These are phyloP conservation scores for Fregetta grallaria DNA, from an alignment of 2,113 vertebrate species.

Conservation along the genomic window DNA sequence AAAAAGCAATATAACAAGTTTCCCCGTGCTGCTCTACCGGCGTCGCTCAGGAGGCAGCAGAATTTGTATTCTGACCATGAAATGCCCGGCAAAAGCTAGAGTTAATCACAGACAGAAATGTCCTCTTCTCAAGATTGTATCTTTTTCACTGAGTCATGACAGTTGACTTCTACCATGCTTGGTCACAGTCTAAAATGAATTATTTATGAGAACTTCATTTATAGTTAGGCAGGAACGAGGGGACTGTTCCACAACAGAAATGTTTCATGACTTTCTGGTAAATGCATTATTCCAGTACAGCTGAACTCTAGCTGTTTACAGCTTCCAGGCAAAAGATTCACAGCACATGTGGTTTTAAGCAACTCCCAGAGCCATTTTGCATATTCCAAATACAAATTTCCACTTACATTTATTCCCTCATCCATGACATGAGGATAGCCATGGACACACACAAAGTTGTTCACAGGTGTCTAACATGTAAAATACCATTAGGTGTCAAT, in stretches of 20 bases:
- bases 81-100: background rate
- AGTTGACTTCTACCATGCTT: background rate
- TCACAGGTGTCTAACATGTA: background rate
- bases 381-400: background rate
- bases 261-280: background rate
- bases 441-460: background rate
- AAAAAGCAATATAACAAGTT: background rate
- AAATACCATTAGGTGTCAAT: background rate
- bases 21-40: background rate
- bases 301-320: background rate
- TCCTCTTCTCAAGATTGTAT: background rate
- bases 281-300: background rate
- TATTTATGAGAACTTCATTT: constrained; percentile 7
- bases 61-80: background rate
- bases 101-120: background rate
- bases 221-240: background rate
- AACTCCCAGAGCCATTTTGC: background rate
- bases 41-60: background rate
- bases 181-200: background rate
- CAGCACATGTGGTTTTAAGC: background rate
- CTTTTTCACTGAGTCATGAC: background rate
- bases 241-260: background rate
- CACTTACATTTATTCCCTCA: background rate
- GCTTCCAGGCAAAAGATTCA: background rate
- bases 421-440: background rate